Base-by-base conservation (phyloP, 2,113 vertebrate species). In the Oreotrochilus melanogaster region DNA sequence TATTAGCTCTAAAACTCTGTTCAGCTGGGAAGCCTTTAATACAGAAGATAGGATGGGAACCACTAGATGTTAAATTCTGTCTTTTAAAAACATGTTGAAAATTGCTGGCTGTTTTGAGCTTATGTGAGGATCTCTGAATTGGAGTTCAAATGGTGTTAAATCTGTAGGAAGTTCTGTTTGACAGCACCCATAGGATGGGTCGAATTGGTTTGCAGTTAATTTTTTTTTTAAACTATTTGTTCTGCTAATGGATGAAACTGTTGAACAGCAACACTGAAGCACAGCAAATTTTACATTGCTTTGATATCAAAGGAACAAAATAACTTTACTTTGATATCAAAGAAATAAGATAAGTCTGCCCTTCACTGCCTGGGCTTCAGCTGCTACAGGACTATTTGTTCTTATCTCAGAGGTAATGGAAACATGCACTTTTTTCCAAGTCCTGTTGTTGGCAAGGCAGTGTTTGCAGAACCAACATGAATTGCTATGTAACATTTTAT, bases 371-470 rank as follows among this genome's bases (percentile, higher is more conserved):
- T 17, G 5, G 28, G 6, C 23, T 85, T 54, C 22, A 64, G 35
- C 58, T 76, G 30, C 18, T 60, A 11, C 25, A 83, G 39, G 8
- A 22, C 45, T 56, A 8, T 65, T 4, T 62, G 0, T 14, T 53
- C 35, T 37, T 31, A 2, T 45, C 50, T 47, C 1, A 0, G 28
- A 43, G 24, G 6, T 47, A 47, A 5, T 54, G 27, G 9, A 21
- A 53, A 1, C 25, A 33, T 15, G 6, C 2, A 0, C 35, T 37
- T 64, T 1, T 70, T 88, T 64, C n/a, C 25, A 60, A 33, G 33
- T 53, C 2, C 3, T 81, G 5, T 60, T 62, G 50, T 30, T 79
- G 37, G 39, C 66, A 66, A 75, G 78, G 25, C 47, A 33, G 3
- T n/a, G 23, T 70, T 73, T 93, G 48, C 33, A 78, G 64, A 72